A percentile compares a stretch with the other conserved stretches of the same genome.
Conservation (phyloP, 2,888 invertebrate species). For the Xestia xanthographa region DNA sequence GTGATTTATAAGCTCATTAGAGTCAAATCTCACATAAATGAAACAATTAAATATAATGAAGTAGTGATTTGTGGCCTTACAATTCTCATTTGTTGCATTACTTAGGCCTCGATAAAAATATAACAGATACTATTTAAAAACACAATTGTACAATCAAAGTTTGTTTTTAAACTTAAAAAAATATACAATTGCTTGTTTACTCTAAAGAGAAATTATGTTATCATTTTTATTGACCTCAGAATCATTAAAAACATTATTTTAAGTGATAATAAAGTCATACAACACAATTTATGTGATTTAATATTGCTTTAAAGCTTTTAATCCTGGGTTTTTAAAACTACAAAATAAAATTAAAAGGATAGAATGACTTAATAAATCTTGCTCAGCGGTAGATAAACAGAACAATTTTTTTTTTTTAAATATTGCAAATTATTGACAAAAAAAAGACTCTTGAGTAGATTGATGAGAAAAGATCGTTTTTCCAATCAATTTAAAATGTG, state of each 20-base stretch:
- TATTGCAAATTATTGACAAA: conserved; percentile 18
- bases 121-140: conserved; percentile 55
- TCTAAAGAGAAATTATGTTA: conserved; percentile 38
- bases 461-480: conserved; percentile 47
- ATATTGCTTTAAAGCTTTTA: conserved; percentile 66
- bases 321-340: conserved; percentile 52
- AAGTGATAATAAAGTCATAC: conserved; percentile 58
- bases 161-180: conserved; percentile 32
- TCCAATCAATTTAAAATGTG: conserved; percentile 55
- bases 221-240: conserved; percentile 53
- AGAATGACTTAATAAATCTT: conserved; percentile 41
- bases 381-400: conserved; percentile 37
- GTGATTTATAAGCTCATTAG: not conserved
- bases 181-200: conserved; percentile 48
- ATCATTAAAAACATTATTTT: conserved; percentile 59
- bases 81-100: conserved; percentile 30
- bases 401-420: conserved; percentile 26
- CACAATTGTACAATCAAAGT: conserved; percentile 53
- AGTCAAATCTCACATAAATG: conserved; percentile 46
- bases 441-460: conserved; percentile 18
- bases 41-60: conserved; percentile 39
- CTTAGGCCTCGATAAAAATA: conserved; percentile 60
- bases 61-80: conserved; percentile 61
- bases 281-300: conserved; percentile 60
- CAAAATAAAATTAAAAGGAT: conserved; percentile 40